These are phyloP conservation scores for Natrix natrix DNA, from an alignment of 2,797 vertebrate species.

Conservation along the genomic window DNA sequence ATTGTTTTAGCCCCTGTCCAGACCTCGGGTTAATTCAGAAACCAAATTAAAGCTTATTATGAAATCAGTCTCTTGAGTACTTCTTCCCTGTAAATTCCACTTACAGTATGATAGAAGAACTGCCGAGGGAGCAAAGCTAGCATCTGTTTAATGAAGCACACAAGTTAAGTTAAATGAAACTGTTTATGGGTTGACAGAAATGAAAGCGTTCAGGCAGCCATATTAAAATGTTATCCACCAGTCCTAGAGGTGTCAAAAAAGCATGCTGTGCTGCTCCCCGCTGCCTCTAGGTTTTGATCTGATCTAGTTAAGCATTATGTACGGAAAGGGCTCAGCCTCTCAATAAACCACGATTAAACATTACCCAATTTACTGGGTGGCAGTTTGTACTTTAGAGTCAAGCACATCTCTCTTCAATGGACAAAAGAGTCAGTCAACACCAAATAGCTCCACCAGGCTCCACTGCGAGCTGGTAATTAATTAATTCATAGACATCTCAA, in stretches of 20 bases:
- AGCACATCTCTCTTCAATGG: conserved; percentile 20
- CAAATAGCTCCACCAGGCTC: conserved; percentile 46
- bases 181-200: neutral
- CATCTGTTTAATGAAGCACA: neutral
- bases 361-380: conserved; percentile 49
- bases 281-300: neutral
- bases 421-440: conserved; percentile 16
- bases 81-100: neutral
- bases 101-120: neutral
- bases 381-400: conserved; percentile 40
- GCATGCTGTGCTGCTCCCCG: neutral
- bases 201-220: neutral
- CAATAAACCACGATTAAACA: neutral
- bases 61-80: neutral
- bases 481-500: conserved; percentile 51
- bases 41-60: neutral
- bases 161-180: neutral
- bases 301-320: neutral
- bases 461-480: conserved; percentile 53
- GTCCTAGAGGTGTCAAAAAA: neutral
- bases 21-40: neutral
- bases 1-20: neutral
- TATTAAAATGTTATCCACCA: neutral
- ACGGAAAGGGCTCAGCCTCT: neutral
- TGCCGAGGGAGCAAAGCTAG: neutral